Base-by-base conservation (phyloP, 2,888 invertebrate genomes). In the Anaspis maculata region DNA sequence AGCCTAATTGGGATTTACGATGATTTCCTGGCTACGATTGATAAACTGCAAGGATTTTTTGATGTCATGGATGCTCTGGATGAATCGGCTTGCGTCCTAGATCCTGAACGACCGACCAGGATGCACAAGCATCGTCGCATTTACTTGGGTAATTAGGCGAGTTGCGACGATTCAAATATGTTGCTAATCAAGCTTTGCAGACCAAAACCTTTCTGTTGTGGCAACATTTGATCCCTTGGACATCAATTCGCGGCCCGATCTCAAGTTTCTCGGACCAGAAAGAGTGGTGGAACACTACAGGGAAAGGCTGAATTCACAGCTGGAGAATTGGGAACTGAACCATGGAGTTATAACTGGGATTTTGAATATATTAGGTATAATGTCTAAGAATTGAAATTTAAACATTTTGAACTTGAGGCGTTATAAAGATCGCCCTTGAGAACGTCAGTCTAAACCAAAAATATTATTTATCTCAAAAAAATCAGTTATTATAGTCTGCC, bases 211-310 rank as follows among this genome's bases (percentile, higher is more conserved):
- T 10, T 67, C 67, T 7, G 41, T 64, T 7, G 52, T 65, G 13
- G 47, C 68, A 3, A 61, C 53, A 6, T 48, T 68, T 15, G 56
- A 68, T 49, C 61, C 65, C 3, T 46, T 42, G 13, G 57, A 54
- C 30, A 46, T 59, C 2, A 41, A 38, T 4, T 45, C 47, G 16
- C 43, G 62, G 22, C 70, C 70, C 2, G 51, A 57, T 37, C 54
- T 69, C 7, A 61, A 54, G 34, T 63, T 69, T 45, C 41, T 68
- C 21, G 69, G 70, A 1, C 63, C 68, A 6, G 61, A 62, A 27
- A 47, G 51, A 29, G 25, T 51, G 3, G 52, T 61, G 3, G 46
- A 55, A 27, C 33, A 45, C 2, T 60, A 56, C 24, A 47, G 51
- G n/a, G 39, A 41, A 12, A 49, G 45, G 22, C 34, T 67, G 9